Evolutionary conservation across 2,888 invertebrate genomes (phyloP), one percentile per base, ranked within the genome.

Genomic region (Coelinius sp.): DNA sequence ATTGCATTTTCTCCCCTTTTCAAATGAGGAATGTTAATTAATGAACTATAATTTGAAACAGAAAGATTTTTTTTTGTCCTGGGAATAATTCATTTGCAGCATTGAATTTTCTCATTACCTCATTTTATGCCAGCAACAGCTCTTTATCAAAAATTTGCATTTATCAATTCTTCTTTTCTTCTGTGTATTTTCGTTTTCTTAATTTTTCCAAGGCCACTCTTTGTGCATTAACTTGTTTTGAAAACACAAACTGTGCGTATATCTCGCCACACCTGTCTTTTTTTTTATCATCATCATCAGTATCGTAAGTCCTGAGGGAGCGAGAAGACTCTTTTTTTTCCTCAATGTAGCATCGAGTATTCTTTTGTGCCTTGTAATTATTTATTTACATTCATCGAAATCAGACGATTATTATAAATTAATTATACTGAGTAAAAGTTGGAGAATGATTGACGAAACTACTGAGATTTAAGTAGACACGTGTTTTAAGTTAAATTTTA

Each of bases 361-460:
- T 46, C 56, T 41, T 68, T 62, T 59, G 46, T 62, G 68, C 68
- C 59, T 68, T 68, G 62, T 46, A 68, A 41, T 68, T 68, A 68
- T 68, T 68, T 68, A 68, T 68, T 68, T 59, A 62, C 68, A 62
- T 46, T 62, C n/a, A 62, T 68, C 68, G 62, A 20, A 17, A 56
- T 68, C 35, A 62, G 20, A 17, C 62, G 46, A 46, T 22, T 62
- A 59, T 46, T 46, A 62, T 27, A 25, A 41, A 56, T 59, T 14
- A 56, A 56, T 25, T 44, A 52, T 49, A 27, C 53, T 52, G 41
- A 66, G 35, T 27, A 24, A 59, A 22, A 66, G 12, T 27, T 63
- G 12, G 59, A 56, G 20, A 59, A 63, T 49, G 53, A 68, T 63
- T 17, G 52, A 49, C 62, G 44, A 63, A 64, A 64, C n/a, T 52